Conservation (phyloP, 2,888 invertebrate genomes). For the Blastobasis lacticolella region DNA sequence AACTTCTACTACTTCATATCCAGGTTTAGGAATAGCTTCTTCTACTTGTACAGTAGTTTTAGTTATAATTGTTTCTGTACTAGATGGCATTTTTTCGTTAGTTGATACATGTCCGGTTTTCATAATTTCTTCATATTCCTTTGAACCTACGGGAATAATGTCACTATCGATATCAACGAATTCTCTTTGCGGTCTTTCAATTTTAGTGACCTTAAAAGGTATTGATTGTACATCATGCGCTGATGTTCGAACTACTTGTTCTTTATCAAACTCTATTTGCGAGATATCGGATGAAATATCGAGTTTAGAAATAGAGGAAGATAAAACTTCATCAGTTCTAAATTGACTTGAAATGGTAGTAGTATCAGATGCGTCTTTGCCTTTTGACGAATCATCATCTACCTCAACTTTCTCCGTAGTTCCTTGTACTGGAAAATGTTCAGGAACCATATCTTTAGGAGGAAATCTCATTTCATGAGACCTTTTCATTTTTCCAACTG, state of each 20-base stretch:
- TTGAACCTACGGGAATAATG: conserved; percentile 61
- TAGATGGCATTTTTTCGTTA: conserved; percentile 38
- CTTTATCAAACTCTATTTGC: conserved; percentile 40
- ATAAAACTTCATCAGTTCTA: conserved; percentile 57
- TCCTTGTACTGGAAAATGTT: conserved; percentile 56
- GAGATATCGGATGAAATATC: conserved; percentile 53
- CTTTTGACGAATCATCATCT: conserved; percentile 57
- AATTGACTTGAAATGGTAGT: conserved; percentile 65
- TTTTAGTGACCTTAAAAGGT: conserved; percentile 55
- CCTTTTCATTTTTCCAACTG: conserved; percentile 86
- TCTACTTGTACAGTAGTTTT: conserved; percentile 33
- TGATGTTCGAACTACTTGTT: conserved; percentile 32
- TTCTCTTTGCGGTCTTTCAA: conserved; percentile 50
- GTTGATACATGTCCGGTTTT: conserved; percentile 50
- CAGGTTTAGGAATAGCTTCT: conserved; percentile 29
- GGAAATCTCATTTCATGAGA: conserved; percentile 94
- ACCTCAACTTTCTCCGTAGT: conserved; percentile 57
- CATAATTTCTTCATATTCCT: conserved; percentile 60
- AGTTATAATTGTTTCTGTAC: conserved; percentile 32
- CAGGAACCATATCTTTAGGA: conserved; percentile 73
- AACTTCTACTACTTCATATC: conserved; percentile 38
- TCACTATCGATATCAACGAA: conserved; percentile 67
- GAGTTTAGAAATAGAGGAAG: conserved; percentile 62
- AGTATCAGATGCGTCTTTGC: conserved; percentile 57
- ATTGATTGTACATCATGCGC: conserved; percentile 37